Conservation (phyloP, 2,797 vertebrate genomes). For the Melanotaenia boesemani region DNA sequence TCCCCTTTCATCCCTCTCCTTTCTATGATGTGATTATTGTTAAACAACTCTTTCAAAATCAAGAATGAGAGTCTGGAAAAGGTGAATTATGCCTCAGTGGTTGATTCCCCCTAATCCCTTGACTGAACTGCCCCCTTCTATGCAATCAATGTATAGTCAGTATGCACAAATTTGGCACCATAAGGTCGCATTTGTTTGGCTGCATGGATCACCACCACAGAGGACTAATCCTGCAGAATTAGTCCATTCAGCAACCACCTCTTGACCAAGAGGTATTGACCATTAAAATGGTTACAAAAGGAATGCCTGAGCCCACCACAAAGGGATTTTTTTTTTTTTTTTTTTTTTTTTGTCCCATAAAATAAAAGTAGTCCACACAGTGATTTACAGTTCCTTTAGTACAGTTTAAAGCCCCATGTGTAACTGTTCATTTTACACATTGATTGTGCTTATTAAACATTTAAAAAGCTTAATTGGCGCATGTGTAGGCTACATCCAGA, state of each 20-base stretch:
- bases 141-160: conserved; percentile 66
- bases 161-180: conserved; percentile 62
- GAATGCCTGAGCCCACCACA: conserved; percentile 73
- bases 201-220: conserved; percentile 66
- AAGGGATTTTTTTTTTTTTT: conserved; percentile 30
- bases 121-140: conserved; percentile 60
- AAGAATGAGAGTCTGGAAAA: conserved; percentile 59
- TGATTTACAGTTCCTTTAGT: conserved; percentile 62
- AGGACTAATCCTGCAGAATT: conserved; percentile 78
- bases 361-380: conserved; percentile 71
- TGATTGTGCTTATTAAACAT: conserved; percentile 75
- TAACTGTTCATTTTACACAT: conserved; percentile 55
- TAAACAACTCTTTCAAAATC: conserved; percentile 71
- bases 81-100: conserved; percentile 45
- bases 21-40: conserved; percentile 68
- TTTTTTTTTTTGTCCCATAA: conserved; percentile 30
- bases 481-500: conserved; percentile 47
- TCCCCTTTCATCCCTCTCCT: conserved; percentile 7
- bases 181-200: conserved; percentile 75
- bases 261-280: conserved; percentile 74
- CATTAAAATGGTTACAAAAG: conserved; percentile 80
- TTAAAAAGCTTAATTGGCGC: conserved; percentile 68
- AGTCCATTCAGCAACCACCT: conserved; percentile 73
- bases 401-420: conserved; percentile 49
- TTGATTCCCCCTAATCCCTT: conserved; percentile 70